These are phyloP conservation scores for Yponomeuta evonymella DNA, from an alignment of 2,888 invertebrate genomes.

Conservation along the genomic window DNA sequence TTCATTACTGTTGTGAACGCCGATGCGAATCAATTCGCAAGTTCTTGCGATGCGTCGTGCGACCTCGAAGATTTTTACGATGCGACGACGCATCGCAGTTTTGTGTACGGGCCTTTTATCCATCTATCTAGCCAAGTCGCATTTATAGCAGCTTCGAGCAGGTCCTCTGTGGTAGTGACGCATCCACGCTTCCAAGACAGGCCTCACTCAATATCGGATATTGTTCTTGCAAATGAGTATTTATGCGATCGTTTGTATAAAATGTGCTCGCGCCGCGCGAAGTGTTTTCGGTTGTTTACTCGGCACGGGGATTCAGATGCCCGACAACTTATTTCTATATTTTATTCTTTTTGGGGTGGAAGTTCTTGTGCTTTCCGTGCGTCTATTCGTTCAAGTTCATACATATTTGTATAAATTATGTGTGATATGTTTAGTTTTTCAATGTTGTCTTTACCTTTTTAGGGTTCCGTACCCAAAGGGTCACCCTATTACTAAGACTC, in stretches of 20 bases:
- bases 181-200: slow-evolving; percentile 48
- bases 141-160: not conserved
- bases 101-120: no score
- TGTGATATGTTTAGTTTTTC: not conserved
- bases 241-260: slow-evolving; percentile 72
- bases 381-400: not conserved
- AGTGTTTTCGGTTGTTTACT: slow-evolving; percentile 28
- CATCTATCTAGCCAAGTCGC: no score
- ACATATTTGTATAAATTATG: not conserved
- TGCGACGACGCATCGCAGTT: no score
- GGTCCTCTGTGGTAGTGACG: not conserved
- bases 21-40: no score
- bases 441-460: no score
- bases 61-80: no score
- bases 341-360: not conserved
- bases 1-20: no score
- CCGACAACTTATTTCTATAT: slow-evolving; percentile 11
- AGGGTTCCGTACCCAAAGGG: no score
- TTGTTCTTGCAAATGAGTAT: slow-evolving; percentile 75
- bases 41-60: no score
- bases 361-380: not conserved
- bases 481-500: no score
- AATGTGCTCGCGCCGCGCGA: slow-evolving; percentile 52
- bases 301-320: slow-evolving; percentile 5
- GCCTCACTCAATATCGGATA: slow-evolving; percentile 75